Evolutionary conservation across 2,797 vertebrate species (phyloP), one percentile per base, ranked within the genome.

Genomic region (Chromis chromis): DNA sequence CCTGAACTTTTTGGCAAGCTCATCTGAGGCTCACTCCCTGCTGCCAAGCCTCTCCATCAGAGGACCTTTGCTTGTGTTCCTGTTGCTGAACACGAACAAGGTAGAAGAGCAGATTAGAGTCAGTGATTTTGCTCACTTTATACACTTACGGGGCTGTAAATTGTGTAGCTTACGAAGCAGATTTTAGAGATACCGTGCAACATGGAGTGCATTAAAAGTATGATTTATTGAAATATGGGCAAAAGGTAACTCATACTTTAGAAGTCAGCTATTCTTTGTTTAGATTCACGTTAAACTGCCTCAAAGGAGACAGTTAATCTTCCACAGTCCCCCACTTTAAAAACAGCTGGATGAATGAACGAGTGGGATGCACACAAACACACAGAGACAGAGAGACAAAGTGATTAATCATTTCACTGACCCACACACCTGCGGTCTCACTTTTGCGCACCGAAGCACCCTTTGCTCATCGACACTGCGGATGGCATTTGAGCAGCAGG

Each of bases 361-460:
- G 39, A 17, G 42, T 31, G n/a, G 54, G 56, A 42, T 16, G 7
- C 36, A 66, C 63, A 33, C 54, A 56, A 49, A 57, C 73, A 69
- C 5, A 2, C 36, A 44, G 40, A 71, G 48, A 65, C 19, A 66
- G 1, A 56, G 44, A 72, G 52, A 66, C 39, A 82, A 66, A 72
- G 65, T 76, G 81, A 89, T 78, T 80, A 46, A 85, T 81, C 65
- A 49, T 83, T 78, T 82, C 70, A 53, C 62, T 81, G 68, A 82
- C 82, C 78, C 77, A 67, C 75, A 72, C 63, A 65, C 66, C 56
- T 76, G 36, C 39, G 8, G 44, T 76, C 71, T 77, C 81, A 81
- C 78, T 68, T 70, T 64, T 73, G 68, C 70, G 68, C 79, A 62
- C 66, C 57, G 57, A 36, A 67, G 21, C 66, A 66, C 66, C 66